Evolutionary conservation across 2,113 vertebrate species (phyloP), one percentile per base, ranked within the genome.

Genomic region (Hepsetus odoe): DNA sequence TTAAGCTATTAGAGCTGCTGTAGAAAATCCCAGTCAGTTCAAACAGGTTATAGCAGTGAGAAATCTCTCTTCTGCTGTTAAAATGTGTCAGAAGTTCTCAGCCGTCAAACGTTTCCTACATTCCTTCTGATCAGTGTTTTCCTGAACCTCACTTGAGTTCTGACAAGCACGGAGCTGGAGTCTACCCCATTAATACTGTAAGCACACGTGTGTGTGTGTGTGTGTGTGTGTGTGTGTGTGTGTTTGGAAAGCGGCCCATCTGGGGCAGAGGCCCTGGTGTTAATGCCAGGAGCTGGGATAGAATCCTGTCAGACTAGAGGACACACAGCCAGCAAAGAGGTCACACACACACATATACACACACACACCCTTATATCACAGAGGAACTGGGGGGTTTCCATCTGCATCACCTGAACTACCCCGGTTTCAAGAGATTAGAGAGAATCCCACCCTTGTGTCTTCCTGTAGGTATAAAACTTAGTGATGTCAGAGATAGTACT

Each of bases 271-370:
- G 78, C 85, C 86, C 80, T 66, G 77, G 87, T 89, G 90, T 90
- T 84, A 90, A 90, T 87, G 86, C 87, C 80, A 81, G 64, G 83
- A 85, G 79, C 72, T 84, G 79, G 76, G 85, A 82, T 77, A 84
- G 77, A 82, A 82, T 83, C 79, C 81, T 86, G 84, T 85, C 85
- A 87, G 77, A n/a, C 77, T 86, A 80, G 78, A 89, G 87, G 86
- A 86, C 86, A 89, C 83, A 70, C 83, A 76, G 70, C 86, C 90
- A 90, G 90, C 87, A 88, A 88, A 92, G 91, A 95, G 94, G 94
- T 95, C 91, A 92, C 80, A 88, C 58, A 44, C 83, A 85, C 87
- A 93, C 86, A 92, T 85, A 89, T 59, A 38, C 38, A 68, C 49
- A 49, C 40, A 59, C 53, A 73, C 72, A 74, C 22, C 24, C 76